phyloP scores from a whole-genome alignment of 2,888 invertebrate species.

The Melinaea menophilus region DNA sequence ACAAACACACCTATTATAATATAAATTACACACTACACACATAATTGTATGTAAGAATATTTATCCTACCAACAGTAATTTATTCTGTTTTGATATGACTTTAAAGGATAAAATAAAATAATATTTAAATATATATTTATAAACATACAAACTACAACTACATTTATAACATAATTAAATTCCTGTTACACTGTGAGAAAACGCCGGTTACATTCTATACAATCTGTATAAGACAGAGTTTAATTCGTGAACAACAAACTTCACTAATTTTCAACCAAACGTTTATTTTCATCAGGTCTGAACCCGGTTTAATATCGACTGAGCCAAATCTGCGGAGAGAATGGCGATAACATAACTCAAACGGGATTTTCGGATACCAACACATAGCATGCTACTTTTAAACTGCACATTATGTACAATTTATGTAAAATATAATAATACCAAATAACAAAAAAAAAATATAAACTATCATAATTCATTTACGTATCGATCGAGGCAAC shows the following conservation, averaged over 20 bases:
- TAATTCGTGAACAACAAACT: constrained; percentile 20
- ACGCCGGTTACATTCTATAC: background rate
- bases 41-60: background rate
- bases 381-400: constrained; percentile 33
- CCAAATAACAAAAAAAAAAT: background rate
- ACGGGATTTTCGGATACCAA: constrained; percentile 30
- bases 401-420: constrained; percentile 13
- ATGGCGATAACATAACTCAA: constrained; percentile 33
- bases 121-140: too few relatives aligned
- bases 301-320: constrained; percentile 32
- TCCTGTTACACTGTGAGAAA: too few relatives aligned
- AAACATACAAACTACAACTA: too few relatives aligned
- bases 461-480: background rate
- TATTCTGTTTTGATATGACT: too few relatives aligned
- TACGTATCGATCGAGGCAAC: too few relatives aligned
- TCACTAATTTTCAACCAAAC: constrained; percentile 29
- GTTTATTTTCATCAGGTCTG: constrained; percentile 33
- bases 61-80: background rate
- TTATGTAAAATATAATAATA: background rate
- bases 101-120: too few relatives aligned
- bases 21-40: background rate
- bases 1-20: background rate
- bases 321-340: constrained; percentile 31
- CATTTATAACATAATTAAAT: too few relatives aligned
- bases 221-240: constrained; percentile 14